A percentile compares a stretch with the other conserved stretches of the same genome.
These are phyloP conservation scores for Sarcophaga peregrina DNA, from an alignment of 1,140 invertebrate genomes.

Conservation along the genomic window DNA sequence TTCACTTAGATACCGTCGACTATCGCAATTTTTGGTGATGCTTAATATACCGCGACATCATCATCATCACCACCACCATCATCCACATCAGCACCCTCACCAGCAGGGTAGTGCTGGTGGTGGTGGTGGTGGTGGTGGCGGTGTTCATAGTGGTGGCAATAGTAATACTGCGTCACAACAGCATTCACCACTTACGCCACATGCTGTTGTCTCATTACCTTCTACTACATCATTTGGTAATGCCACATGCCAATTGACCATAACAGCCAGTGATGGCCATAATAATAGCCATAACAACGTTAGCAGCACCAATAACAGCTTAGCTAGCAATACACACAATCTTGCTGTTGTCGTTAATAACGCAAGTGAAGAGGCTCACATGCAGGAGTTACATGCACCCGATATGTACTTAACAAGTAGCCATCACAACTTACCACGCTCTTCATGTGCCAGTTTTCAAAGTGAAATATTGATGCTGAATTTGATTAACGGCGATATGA, in stretches of 20 bases:
- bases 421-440: conserved; percentile 3
- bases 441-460: conserved; percentile 27
- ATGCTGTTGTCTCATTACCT: not conserved
- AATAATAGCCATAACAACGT: not conserved
- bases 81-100: not conserved
- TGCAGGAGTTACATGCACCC: not conserved
- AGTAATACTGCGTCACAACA: conserved; percentile 15
- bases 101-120: not conserved
- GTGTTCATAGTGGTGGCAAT: not conserved
- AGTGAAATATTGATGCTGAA: conserved; percentile 28
- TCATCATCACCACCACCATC: conserved; percentile 2
- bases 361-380: not conserved
- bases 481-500: conserved; percentile 23
- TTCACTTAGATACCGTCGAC: not conserved
- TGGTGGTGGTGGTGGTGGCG: not conserved
- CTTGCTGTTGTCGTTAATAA: not conserved
- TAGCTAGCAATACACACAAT: not conserved
- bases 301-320: not conserved
- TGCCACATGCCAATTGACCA: not conserved
- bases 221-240: not conserved
- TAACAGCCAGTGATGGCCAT: conserved; percentile 1
- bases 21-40: conserved; percentile 29
- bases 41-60: conserved; percentile 26
- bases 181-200: conserved; percentile 28
- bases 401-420: too few relatives aligned